Conservation (phyloP, 2,797 vertebrate species). For the Chaenodraco wilsoni region DNA sequence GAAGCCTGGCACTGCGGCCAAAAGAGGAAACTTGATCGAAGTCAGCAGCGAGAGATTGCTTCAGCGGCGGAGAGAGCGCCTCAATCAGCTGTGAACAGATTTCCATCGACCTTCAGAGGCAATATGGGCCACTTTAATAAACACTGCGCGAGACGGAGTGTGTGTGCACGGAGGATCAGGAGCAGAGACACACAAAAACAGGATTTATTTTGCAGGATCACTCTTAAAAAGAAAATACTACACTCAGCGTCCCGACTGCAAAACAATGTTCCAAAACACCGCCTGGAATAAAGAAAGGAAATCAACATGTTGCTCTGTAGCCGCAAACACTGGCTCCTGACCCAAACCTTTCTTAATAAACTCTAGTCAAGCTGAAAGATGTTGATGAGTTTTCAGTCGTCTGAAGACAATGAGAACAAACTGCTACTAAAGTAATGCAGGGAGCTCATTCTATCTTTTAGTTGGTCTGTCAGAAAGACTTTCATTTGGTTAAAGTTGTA, state of each 20-base stretch:
- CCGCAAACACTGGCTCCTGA: conserved; percentile 29
- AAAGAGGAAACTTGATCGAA: conserved; percentile 75
- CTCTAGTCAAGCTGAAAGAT: neutral
- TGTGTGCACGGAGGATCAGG: neutral
- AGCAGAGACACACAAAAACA: neutral
- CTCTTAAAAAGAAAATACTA: conserved; percentile 10
- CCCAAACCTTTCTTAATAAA: conserved; percentile 16
- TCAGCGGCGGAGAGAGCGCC: conserved; percentile 21
- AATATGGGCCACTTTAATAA: conserved; percentile 28
- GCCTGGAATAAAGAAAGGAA: conserved; percentile 35
- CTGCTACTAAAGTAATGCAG: neutral
- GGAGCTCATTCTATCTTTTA: no score
- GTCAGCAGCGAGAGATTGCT: conserved; percentile 45
- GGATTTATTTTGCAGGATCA: conserved; percentile 5
- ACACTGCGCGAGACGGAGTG: conserved; percentile 3
- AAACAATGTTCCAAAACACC: conserved; percentile 48
- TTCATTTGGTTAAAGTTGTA: no score
- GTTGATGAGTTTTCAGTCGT: neutral
- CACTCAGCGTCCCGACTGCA: conserved; percentile 11
- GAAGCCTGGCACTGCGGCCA: conserved; percentile 64
- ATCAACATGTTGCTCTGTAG: conserved; percentile 21
- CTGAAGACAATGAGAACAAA: conserved; percentile 3
- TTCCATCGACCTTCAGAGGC: conserved; percentile 36
- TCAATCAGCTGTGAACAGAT: conserved; percentile 39
- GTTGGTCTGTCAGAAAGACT: no score